Base-by-base conservation (phyloP, 2,797 vertebrate species). In the Lepus oiostolus region DNA sequence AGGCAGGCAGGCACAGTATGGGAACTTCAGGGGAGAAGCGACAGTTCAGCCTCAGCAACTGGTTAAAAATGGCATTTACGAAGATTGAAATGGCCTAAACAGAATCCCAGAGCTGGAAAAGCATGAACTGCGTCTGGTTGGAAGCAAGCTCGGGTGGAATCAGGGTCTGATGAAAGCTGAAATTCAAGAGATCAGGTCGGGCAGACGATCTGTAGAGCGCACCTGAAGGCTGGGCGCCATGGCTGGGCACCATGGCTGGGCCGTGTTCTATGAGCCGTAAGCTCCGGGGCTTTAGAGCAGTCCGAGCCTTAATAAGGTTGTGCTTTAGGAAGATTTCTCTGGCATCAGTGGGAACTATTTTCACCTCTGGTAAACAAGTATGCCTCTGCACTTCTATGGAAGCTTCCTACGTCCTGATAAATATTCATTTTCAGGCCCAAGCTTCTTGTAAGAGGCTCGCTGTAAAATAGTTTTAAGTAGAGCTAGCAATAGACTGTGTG, bases 381-480 rank as follows among this genome's bases (percentile, higher is more conserved):
- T 10, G 84, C 42, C 35, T 96, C 76, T 94, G 70, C 95, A 96
- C n/a, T 94, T 76, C 83, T 84, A 77, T 94, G n/a, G 82, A 95
- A 82, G 32, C 30, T 88, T 58, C 93, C 26, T 52, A 47, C 89
- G 96, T 90, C 71, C 90, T 54, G 0, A 89, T 97, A 97, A 98
- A 91, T 90, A 94, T 71, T 83, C 52, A 89, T 90, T 58, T 95
- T 92, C 80, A 82, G 85, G 74, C 93, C 79, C 96, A 97, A 95
- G 87, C 82, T 97, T 98, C 96, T 96, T 88, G 19, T 96, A 97
- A 97, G 96, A 97, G 82, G 62, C 86, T 98, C 92, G 62, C 62
- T 97, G 82, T 96, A 97, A 97, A 94, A 97, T 93, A 97, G 91
- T 89, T 96, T 95, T 93, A 97, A 80, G 62, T 95, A 88, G 32